Conservation (phyloP, 2,113 vertebrate genomes). For the Dendrocopos noguchii region DNA sequence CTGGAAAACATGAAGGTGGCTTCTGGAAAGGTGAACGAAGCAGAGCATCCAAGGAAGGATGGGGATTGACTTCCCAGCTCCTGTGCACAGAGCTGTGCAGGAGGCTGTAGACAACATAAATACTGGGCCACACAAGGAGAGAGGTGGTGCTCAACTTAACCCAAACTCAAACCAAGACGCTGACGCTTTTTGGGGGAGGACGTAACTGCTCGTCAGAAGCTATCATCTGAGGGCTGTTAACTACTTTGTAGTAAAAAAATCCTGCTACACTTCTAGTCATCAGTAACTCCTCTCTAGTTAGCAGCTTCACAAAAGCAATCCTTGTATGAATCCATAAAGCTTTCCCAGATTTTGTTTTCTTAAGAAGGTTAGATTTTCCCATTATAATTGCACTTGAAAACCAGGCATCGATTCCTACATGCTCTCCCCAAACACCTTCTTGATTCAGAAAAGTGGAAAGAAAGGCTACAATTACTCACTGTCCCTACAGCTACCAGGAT, state of each 20-base stretch:
- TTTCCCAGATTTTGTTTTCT: conserved; percentile 47
- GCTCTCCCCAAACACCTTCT: conserved; percentile 40
- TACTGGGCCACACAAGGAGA: neutral
- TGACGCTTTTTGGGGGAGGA: neutral
- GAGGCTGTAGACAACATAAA: neutral
- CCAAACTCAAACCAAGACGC: neutral
- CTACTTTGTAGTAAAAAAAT: conserved; percentile 61
- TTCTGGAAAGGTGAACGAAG: neutral
- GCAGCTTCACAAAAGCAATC: conserved; percentile 52
- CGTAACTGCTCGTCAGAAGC: conserved; percentile 42
- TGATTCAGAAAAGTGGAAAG: conserved; percentile 15
- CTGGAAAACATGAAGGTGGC: neutral
- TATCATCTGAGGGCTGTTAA: conserved; percentile 57
- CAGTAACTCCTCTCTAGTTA: conserved; percentile 28
- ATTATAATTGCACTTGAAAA: conserved; percentile 76
- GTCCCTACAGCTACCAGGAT: conserved; percentile 55
- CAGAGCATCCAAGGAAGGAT: neutral
- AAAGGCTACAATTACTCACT: conserved; percentile 60
- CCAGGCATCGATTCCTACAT: neutral
- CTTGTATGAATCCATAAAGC: conserved; percentile 53
- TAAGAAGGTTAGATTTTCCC: conserved; percentile 45
- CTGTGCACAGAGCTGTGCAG: neutral
- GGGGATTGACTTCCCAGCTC: neutral
- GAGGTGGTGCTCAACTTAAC: neutral
- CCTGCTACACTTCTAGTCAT: conserved; percentile 36